These are phyloP conservation scores for Brachynemurus nebulosus DNA, from an alignment of 2,888 invertebrate genomes.

Conservation along the genomic window DNA sequence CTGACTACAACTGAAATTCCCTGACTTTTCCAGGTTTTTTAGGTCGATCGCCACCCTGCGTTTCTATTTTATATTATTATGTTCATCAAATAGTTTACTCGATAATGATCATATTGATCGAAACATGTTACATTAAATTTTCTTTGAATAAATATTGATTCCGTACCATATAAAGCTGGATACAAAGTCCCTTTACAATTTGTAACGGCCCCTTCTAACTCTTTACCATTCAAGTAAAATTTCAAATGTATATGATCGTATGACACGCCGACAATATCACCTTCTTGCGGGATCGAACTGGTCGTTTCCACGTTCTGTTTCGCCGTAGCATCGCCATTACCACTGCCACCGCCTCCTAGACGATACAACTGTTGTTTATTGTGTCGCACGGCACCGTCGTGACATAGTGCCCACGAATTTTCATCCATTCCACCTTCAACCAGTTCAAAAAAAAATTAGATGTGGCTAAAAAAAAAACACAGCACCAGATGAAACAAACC, in stretches of 20 bases:
- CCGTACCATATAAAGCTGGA: constrained; percentile 85
- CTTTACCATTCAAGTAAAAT: constrained; percentile 86
- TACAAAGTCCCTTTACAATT: constrained; percentile 84
- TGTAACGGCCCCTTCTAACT: constrained; percentile 68
- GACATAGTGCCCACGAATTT: constrained; percentile 87
- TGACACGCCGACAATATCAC: constrained; percentile 85
- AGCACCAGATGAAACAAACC: constrained; percentile 29
- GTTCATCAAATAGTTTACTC: no score
- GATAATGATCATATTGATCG: background rate
- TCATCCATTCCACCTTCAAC: constrained; percentile 70
- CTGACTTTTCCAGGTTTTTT: no score
- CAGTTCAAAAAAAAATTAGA: no score
- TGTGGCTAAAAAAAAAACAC: background rate
- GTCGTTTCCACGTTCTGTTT: no score
- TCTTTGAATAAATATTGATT: background rate
- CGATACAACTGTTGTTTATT: constrained; percentile 67
- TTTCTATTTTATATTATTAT: no score
- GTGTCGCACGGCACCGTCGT: constrained; percentile 77
- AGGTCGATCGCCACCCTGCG: no score
- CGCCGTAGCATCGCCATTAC: constrained; percentile 22
- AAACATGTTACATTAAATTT: constrained; percentile 1
- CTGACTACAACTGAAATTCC: no score
- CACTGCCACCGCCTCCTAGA: constrained; percentile 29
- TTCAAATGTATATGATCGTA: constrained; percentile 94
- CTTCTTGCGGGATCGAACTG: constrained; percentile 61